Percentiles rank a stretch among this genome's conserved stretches.
phyloP scores from a whole-genome alignment of 2,888 invertebrate species.

The Orchesella flavescens region DNA sequence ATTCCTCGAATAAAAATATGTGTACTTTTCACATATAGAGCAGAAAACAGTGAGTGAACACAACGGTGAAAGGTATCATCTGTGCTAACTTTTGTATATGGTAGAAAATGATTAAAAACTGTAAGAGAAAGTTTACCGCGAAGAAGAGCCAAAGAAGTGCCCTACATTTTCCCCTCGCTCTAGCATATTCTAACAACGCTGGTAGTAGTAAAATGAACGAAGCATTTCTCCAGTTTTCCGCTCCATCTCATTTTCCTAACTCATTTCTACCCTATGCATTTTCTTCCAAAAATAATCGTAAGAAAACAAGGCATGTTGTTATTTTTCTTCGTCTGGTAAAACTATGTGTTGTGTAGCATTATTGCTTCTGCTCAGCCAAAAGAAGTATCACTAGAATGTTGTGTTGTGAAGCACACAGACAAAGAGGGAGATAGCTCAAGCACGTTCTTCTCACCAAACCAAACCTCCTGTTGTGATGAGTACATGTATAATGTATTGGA shows the following conservation, averaged over 20 bases:
- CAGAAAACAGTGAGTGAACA: no score
- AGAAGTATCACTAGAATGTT: no score
- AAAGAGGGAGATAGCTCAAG: not conserved
- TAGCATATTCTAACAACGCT: not conserved
- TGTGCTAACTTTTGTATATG: no score
- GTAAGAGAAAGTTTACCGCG: no score
- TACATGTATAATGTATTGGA: not conserved
- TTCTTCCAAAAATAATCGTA: not conserved
- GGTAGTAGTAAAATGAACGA: not conserved
- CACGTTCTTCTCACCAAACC: slow-evolving; percentile 9
- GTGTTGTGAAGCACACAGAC: not conserved
- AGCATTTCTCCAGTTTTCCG: not conserved
- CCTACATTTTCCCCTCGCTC: slow-evolving; percentile 2
- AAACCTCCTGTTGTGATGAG: slow-evolving; percentile 15
- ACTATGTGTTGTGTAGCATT: not conserved
- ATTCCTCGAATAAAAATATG: no score
- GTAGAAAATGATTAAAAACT: no score
- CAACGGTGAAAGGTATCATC: no score
- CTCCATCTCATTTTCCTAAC: not conserved
- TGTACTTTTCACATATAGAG: no score
- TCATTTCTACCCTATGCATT: not conserved
- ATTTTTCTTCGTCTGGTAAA: not conserved
- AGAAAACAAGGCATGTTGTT: not conserved
- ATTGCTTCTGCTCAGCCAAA: not conserved
- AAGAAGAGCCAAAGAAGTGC: not conserved